Base-by-base conservation (phyloP, 2,888 invertebrate genomes). In the Drosophila barbarae region DNA sequence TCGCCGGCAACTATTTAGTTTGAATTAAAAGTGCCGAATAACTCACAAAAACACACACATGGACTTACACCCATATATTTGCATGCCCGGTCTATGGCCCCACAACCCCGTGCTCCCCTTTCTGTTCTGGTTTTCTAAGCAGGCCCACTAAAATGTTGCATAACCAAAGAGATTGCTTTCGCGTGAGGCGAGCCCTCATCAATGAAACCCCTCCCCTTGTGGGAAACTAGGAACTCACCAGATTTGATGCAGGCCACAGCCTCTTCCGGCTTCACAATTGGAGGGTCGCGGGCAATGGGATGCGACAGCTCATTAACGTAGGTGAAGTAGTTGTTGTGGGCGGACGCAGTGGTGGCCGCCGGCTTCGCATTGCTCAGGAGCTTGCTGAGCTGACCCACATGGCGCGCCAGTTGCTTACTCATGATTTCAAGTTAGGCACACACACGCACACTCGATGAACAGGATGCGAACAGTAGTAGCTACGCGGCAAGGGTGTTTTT, bases 271-370 rank as follows among this genome's bases (percentile, higher is more conserved):
- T 92, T 90, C 18, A 93, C 91, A 90, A 92, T 93, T 88, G 93
- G 93, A 0, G 96, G 96, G 67, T 93, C 91, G 69, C 93, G 92
- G 72, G 93, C 92, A 75, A 95, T 90, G 13, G 96, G 95, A 90
- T 96, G 95, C 38, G 95, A 92, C 42, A 96, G 92, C 88, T 96
- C 96, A 71, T 93, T 93, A 23, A 93, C 93, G 86, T 96, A 95
- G 0, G 95, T 93, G 87, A 93, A 95, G 89, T 93, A 96, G 47
- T 75, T 87, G 65, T 88, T 87, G 39, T 86, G 84, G 59, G 67
- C 58, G 18, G 73, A 42, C 10, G 73, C 69, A 41, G 68, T 61
- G 39, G 77, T 84, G 23, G 73, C 72, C 23, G 74, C 41, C 9
- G 72, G 35, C 12, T 30, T 10, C 32, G 38, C 46, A 18, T 46